Evolutionary conservation across 1,140 invertebrate genomes (phyloP).

Genomic region (Saccostrea glomerata): DNA sequence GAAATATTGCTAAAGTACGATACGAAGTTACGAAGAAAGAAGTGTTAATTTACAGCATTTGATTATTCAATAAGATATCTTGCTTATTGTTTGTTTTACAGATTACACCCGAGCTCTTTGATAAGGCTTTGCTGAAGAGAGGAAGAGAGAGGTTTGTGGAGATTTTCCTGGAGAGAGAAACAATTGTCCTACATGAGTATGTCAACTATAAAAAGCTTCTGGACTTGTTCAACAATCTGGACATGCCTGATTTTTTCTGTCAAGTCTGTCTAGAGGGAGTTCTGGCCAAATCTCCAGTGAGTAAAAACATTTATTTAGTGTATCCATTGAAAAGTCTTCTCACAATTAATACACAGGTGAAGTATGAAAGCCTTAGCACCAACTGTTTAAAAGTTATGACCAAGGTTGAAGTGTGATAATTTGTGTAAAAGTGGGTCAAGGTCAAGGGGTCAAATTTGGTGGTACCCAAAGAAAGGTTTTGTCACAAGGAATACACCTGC

Average conservation of each 20-base stretch:
- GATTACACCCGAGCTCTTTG: conserved; percentile 78
- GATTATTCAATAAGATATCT: neutral
- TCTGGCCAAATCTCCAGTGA: conserved; percentile 68
- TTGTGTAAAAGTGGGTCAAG: no score
- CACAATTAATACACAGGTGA: no score
- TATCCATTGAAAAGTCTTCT: neutral
- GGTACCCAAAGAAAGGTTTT: no score
- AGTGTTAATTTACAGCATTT: no score
- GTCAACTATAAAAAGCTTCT: conserved; percentile 72
- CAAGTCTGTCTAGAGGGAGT: conserved; percentile 75
- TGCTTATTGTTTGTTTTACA: conserved; percentile 52
- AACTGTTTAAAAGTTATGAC: no score
- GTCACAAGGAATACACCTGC: no score
- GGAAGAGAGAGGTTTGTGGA: conserved; percentile 79
- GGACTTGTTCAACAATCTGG: conserved; percentile 73
- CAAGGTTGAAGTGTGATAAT: no score
- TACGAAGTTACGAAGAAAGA: no score
- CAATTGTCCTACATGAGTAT: conserved; percentile 74
- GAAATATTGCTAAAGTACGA: no score
- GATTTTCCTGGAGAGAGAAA: conserved; percentile 76
- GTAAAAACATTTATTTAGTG: conserved; percentile 35
- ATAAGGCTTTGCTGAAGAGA: conserved; percentile 74
- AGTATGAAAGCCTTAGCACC: no score
- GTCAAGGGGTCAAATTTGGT: no score
- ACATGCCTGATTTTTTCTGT: conserved; percentile 77